Conservation (phyloP, 2,888 invertebrate species). For the Spodoptera exigua region DNA sequence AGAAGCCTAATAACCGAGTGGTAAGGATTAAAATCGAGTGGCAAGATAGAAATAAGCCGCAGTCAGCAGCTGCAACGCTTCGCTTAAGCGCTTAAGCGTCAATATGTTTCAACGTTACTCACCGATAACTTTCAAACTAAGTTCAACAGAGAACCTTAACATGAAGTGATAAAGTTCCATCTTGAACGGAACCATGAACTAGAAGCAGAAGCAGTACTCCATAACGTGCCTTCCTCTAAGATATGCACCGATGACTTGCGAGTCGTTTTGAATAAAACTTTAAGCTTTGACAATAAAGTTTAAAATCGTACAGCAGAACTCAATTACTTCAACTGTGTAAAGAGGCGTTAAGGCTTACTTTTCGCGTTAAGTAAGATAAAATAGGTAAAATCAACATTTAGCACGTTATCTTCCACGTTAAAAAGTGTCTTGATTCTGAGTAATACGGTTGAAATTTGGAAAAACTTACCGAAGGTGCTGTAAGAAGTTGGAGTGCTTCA, state of each 20-base stretch:
- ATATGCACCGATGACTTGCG: slow-evolving; percentile 39
- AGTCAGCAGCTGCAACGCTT: slow-evolving; percentile 49
- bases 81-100: slow-evolving; percentile 50
- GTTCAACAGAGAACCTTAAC: slow-evolving; percentile 33
- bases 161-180: slow-evolving; percentile 39
- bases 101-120: slow-evolving; percentile 44
- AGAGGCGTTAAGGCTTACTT: slow-evolving; percentile 40
- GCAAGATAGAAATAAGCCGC: slow-evolving; percentile 22
- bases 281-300: slow-evolving; percentile 10
- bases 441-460: slow-evolving; percentile 1
- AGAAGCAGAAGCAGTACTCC: slow-evolving; percentile 12
- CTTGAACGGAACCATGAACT: slow-evolving; percentile 17
- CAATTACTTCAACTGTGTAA: slow-evolving; percentile 12
- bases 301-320: slow-evolving; percentile 9
- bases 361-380: slow-evolving; percentile 32
- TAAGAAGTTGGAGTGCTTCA: slow-evolving; percentile 94
- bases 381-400: slow-evolving; percentile 22
- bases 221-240: slow-evolving; percentile 21
- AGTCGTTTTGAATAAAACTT: slow-evolving; percentile 7
- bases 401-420: background rate
- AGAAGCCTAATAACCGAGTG: slow-evolving; percentile 7
- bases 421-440: slow-evolving; percentile 3
- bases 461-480: slow-evolving; percentile 93
- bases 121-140: slow-evolving; percentile 29
- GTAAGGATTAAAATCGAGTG: slow-evolving; percentile 34